Evolutionary conservation across 2,797 vertebrate genomes (phyloP), one percentile per base, ranked within the genome.

Genomic region (Strix occidentalis): DNA sequence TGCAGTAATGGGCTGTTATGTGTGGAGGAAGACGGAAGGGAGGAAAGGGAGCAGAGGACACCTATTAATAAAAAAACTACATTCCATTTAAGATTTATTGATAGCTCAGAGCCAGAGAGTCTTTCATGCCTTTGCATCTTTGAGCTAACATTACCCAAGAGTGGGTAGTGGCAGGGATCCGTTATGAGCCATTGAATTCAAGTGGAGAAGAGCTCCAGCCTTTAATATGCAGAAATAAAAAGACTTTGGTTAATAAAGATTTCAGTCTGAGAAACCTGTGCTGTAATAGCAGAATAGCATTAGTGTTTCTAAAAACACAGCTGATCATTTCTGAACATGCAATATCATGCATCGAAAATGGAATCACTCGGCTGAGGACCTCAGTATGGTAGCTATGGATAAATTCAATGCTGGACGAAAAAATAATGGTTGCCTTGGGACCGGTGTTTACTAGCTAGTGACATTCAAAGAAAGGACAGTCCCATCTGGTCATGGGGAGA

Each of bases 61-160:
- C 51, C 39, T 87, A 66, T 84, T 90, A 84, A 95, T 93, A 90
- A 94, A 82, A 91, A 84, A 13, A 1, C 7, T n/a, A 69, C 33
- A 60, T 78, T 94, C 87, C 48, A 25, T 90, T 63, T 69, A 79
- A 89, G 80, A 82, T 93, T 95, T 94, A 89, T 84, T 68, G 91
- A 43, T 92, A 84, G 61, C 58, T 90, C 72, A 72, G 89, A 93
- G 71, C 71, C 80, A 46, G 68, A 53, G 35, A 58, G 46, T 45
- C 69, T 94, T 92, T 75, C 84, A 37, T 81, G 93, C 84, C 72
- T 93, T 81, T 58, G 54, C 71, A 88, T 94, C 80, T 93, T 74
- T 20, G 33, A 61, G 68, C 74, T 92, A 56, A 68, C 80, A 43
- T 77, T 76, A 86, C 83, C 83, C 63, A 56, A 18, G 95, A 87